Base-by-base conservation (phyloP, 64 coral and sea anemone species). In the Montipora cactus region DNA sequence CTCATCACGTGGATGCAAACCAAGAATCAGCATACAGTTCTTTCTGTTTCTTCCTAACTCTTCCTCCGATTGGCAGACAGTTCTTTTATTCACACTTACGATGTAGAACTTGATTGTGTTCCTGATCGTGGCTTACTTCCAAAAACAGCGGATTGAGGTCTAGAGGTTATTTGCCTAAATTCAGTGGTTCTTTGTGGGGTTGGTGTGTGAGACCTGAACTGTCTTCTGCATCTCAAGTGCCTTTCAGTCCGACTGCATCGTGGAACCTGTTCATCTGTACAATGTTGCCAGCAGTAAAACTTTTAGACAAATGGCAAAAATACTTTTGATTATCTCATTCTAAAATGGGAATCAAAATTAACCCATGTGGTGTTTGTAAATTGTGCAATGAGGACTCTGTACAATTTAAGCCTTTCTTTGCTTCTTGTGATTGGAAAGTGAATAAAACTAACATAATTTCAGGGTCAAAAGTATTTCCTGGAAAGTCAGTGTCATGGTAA, bases 91-190 rank as follows among this genome's bases (percentile, higher is more conserved):
- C 5, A 44, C 15, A 94, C 95, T 97, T 97, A 97, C 95, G 92
- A 94, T 21, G 77, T 83, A 37, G 92, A 97, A 73, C 92, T 97
- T 58, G 95, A 94, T 4, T 49, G 55, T 49, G 95, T 91, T 59
- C 89, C 92, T 23, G 92, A 91, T 64, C 75, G 69, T 81, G 92
- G 84, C 87, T 51, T 66, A 16, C 79, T 94, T 77, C 75, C 28
- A 88, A 80, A 47, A 61, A 52, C 68, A 21, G 77, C 62, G 25
- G 85, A 47, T 16, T 62, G 66, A 79, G 83, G 77, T 51, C 84
- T 71, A 67, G 88, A 69, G 87, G 92, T 94, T 93, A 15, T 84
- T 88, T 91, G 66, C 25, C 73, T 67, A 28, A 3, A 22, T 47
- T 47, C 70, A 48, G 73, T 23, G 72, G 52, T 44, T 59, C 59